Conservation (phyloP, 1,140 invertebrate genomes). For the Hylyphantes graminicola region DNA sequence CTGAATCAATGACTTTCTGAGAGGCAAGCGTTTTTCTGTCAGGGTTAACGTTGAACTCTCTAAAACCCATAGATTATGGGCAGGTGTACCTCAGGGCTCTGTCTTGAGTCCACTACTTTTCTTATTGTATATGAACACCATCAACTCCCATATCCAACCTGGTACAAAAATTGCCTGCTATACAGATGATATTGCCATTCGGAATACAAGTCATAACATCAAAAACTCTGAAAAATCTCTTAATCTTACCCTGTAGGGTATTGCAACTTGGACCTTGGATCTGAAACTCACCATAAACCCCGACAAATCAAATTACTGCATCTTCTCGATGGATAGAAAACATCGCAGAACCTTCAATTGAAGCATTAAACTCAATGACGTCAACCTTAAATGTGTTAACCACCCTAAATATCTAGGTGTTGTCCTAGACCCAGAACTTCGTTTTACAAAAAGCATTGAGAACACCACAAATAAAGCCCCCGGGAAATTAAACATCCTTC, state of each 20-base stretch:
- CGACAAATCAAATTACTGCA: neutral
- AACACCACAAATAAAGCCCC: too few species aligned
- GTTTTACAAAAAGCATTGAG: too few species aligned
- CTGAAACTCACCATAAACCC: neutral
- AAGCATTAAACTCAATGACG: neutral
- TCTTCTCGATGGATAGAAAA: neutral
- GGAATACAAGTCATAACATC: too few species aligned
- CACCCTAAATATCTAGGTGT: neutral
- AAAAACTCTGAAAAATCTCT: too few species aligned
- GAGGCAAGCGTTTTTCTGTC: neutral
- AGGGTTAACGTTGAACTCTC: neutral
- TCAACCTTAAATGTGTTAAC: neutral
- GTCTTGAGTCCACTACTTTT: neutral
- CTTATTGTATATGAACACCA: too few species aligned
- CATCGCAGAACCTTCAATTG: neutral
- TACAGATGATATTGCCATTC: too few species aligned
- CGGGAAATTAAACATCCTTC: too few species aligned
- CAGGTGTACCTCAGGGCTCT: slow-evolving; percentile 5
- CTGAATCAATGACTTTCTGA: slow-evolving; percentile 23
- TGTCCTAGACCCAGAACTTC: neutral
- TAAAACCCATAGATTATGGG: neutral
- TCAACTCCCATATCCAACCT: too few species aligned
- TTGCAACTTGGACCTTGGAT: neutral
- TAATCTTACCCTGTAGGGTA: neutral
- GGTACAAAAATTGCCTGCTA: too few species aligned